phyloP scores from a whole-genome alignment of 1,140 invertebrate genomes.

The Euborellia annulipes region DNA sequence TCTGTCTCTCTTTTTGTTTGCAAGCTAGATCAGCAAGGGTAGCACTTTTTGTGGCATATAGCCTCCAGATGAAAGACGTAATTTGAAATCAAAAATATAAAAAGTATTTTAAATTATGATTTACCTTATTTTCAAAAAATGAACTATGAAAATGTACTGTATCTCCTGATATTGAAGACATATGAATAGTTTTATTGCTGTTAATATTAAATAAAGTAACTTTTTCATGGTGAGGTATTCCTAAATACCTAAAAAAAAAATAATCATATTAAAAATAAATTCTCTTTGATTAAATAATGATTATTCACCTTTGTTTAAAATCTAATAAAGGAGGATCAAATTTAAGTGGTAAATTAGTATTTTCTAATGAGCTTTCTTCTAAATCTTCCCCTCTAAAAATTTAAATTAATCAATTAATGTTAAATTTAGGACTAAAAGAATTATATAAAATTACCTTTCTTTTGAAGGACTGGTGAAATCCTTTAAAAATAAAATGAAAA shows the following conservation, averaged over 20 bases:
- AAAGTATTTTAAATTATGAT: slow-evolving; percentile 9
- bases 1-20: too few species aligned
- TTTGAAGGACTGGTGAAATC: slow-evolving; percentile 5
- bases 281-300: slow-evolving; percentile 1
- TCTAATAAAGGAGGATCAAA: slow-evolving; percentile 47
- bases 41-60: too few species aligned
- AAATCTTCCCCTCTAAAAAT: slow-evolving; percentile 22
- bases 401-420: slow-evolving; percentile 2
- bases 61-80: slow-evolving; percentile 6
- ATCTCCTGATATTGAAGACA: slow-evolving; percentile 74
- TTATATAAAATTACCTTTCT: slow-evolving; percentile 7
- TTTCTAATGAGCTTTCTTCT: slow-evolving; percentile 21
- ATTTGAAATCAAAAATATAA: slow-evolving; percentile 5
- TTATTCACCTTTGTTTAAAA: slow-evolving; percentile 47
- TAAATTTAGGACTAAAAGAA: too few species aligned
- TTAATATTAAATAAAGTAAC: slow-evolving; percentile 66
- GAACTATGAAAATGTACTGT: slow-evolving; percentile 82
- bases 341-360: slow-evolving; percentile 26
- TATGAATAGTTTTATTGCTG: slow-evolving; percentile 55
- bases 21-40: too few species aligned
- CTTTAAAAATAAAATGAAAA: slow-evolving; percentile 3
- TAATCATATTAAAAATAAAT: slow-evolving; percentile 9
- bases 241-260: slow-evolving; percentile 49
- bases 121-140: slow-evolving; percentile 79
- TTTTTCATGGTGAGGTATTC: slow-evolving; percentile 62